Evolutionary conservation across 2,888 invertebrate species (phyloP), one percentile per base, ranked within the genome.

Genomic region (Portevinia maculata): DNA sequence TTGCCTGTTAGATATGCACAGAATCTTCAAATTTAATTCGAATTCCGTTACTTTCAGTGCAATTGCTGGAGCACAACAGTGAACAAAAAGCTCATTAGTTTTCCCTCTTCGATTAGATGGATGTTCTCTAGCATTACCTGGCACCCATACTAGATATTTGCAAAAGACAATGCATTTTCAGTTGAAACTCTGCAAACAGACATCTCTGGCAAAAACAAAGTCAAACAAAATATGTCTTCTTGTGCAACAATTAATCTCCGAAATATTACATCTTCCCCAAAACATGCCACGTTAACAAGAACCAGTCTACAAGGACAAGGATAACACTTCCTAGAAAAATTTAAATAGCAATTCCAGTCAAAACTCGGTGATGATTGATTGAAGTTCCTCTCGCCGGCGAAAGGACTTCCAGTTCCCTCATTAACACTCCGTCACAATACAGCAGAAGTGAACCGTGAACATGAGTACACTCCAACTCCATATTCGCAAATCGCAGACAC

Each of bases 291-390:
- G 32, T 15, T 15, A 64, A 64, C 64, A 52, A 78, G 60, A 34
- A 41, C 37, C 9, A 30, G 52, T 60, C 60, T 60, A 28, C 34
- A 3, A 55, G 3, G 15, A 52, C 21, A 37, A 39, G 21, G 9
- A 19, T 30, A 48, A 19, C 46, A 70, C 53, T 46, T 24, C 6
- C 13, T 19, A 53, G 21, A 13, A 52, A 76, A 70, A 76, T 81
- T 70, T 81, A 48, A 76, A 76, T 70, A 81, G 70, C 59, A 65
- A 76, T 81, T 70, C 53, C 52, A 81, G 41, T 83, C 71, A 50
- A 60, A 70, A 83, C 76, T 70, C 60, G 60, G 24, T 71, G 71
- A 76, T 76, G 81, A 83, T 83, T 76, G 76, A 83, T 83, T 65
- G 46, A 53, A 71, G 44, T 67, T 59, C 24, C 48, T 60, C 53